These are phyloP conservation scores for Pluvialis apricaria DNA, from an alignment of 2,113 vertebrate species.

Conservation along the genomic window DNA sequence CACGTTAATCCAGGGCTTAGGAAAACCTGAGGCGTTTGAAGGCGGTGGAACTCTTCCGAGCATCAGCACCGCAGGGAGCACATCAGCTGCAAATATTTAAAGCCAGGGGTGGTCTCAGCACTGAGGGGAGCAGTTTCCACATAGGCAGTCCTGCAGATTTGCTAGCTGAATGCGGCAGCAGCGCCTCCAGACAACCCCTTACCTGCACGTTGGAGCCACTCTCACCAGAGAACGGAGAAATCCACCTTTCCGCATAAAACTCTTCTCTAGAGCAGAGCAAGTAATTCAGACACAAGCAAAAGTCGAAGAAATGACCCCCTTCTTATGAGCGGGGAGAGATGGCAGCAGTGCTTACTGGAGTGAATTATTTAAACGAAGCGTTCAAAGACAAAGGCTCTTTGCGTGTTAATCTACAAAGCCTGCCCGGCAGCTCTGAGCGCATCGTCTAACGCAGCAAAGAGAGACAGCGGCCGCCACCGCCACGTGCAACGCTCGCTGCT, in stretches of 20 bases:
- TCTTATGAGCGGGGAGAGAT: not conserved
- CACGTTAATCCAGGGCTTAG: not conserved
- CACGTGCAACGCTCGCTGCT: no score
- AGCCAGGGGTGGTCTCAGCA: not conserved
- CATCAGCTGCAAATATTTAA: not conserved
- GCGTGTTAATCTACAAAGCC: not conserved
- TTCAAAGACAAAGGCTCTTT: not conserved
- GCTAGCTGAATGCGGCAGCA: not conserved
- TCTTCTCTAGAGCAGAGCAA: not conserved
- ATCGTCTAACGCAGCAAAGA: not conserved
- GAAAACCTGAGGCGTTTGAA: not conserved
- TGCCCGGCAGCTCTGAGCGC: accelerated
- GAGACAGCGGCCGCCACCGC: not conserved
- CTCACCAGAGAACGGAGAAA: not conserved
- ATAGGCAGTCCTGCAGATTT: not conserved
- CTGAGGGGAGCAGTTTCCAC: accelerated
- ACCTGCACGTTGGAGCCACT: not conserved
- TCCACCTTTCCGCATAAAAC: not conserved
- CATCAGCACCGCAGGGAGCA: not conserved
- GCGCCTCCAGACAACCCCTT: not conserved
- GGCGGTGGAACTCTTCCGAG: no score
- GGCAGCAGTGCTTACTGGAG: not conserved
- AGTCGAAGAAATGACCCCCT: not conserved
- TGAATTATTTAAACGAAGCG: not conserved
- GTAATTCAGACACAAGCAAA: not conserved